Conservation (phyloP, 2,888 invertebrate species). For the Eudasyphora cyanicolor region DNA sequence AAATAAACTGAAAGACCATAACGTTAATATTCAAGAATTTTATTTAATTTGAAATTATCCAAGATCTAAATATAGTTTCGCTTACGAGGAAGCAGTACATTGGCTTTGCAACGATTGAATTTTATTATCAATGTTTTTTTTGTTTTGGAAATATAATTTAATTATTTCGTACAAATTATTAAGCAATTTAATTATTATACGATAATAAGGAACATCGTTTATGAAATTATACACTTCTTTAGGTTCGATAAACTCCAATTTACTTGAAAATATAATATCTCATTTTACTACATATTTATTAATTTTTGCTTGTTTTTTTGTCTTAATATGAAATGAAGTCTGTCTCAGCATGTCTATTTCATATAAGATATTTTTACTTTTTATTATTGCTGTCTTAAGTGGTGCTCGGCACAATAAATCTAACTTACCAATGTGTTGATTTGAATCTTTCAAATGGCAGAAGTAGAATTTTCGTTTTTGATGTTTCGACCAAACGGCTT, state of each 20-base stretch:
- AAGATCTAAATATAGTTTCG: neutral
- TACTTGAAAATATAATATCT: neutral
- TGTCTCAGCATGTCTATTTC: neutral
- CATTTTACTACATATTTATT: neutral
- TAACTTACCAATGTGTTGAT: neutral
- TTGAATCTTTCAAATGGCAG: neutral
- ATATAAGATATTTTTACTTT: neutral
- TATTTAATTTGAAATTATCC: no score
- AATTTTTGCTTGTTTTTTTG: neutral
- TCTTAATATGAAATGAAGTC: no score
- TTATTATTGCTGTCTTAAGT: neutral
- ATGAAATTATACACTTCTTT: neutral
- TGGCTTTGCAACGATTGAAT: no score
- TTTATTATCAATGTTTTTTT: no score
- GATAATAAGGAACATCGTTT: constrained; percentile 8
- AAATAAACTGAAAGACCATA: neutral
- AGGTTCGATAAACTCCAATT: neutral
- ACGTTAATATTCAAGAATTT: neutral
- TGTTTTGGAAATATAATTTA: neutral
- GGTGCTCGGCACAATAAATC: neutral
- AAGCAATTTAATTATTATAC: no score
- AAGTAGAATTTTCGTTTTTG: neutral
- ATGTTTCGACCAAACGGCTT: neutral
- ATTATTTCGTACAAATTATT: neutral
- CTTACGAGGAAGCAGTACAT: neutral